A percentile compares a stretch with the other conserved stretches of the same genome.
Evolutionary conservation across 2,888 invertebrate genomes (phyloP).

Genomic region (Melitaea athalia): DNA sequence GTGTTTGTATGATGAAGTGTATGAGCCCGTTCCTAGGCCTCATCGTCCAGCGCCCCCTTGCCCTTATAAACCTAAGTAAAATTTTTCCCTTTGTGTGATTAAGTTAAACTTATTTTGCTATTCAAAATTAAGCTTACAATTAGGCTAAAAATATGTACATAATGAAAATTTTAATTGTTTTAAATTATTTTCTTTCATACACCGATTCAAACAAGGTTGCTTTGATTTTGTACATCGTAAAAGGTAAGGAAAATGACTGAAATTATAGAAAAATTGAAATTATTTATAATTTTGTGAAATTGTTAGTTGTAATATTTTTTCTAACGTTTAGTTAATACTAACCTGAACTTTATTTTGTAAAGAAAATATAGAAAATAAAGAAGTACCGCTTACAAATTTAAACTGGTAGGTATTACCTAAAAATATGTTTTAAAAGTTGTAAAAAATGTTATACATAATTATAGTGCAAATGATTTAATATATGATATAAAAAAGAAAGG

Average conservation of each 20-base stretch:
- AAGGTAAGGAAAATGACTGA: neutral
- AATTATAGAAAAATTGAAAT: neutral
- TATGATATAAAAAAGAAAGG: too few species aligned
- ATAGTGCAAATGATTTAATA: too few species aligned
- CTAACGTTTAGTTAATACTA: neutral
- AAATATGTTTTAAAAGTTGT: too few species aligned
- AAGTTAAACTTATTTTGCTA: too few species aligned
- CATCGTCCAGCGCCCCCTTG: conserved; percentile 84
- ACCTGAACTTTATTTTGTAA: neutral
- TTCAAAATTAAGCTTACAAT: too few species aligned
- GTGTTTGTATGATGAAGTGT: conserved; percentile 73
- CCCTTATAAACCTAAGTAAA: conserved; percentile 52
- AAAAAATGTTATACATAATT: too few species aligned
- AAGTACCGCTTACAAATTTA: too few species aligned
- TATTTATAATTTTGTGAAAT: neutral
- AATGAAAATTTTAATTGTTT: neutral
- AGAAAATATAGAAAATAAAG: neutral
- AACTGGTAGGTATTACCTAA: too few species aligned
- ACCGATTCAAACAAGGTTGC: neutral
- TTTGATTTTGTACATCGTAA: neutral
- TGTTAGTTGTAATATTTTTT: neutral
- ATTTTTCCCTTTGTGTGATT: neutral
- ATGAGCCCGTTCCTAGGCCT: conserved; percentile 70
- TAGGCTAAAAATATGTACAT: neutral
- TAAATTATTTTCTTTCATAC: neutral